Evolutionary conservation across 2,797 vertebrate species (phyloP).

Genomic region (Sebastes kiyomatsui): DNA sequence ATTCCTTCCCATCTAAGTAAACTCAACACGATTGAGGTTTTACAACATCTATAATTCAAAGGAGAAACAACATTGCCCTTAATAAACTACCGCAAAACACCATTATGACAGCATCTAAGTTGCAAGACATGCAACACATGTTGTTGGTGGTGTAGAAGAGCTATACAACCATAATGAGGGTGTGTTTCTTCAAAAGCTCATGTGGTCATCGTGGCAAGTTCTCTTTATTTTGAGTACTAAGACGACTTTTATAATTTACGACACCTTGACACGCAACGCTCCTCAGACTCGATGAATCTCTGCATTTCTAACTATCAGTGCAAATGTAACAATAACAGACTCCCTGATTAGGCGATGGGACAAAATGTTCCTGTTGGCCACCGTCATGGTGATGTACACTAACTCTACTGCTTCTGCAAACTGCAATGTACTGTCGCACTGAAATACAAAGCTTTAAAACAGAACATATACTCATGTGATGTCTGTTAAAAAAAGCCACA

Average conservation of each 20-base stretch:
- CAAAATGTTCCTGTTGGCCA: neutral
- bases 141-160: neutral
- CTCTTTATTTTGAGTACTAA: neutral
- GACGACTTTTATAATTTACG: neutral
- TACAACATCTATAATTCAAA: neutral
- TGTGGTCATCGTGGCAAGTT: neutral
- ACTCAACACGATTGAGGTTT: neutral
- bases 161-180: neutral
- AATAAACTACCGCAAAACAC: neutral
- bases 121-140: neutral
- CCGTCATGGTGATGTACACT: fast-evolving
- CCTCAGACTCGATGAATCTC: neutral
- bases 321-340: neutral
- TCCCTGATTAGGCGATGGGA: neutral
- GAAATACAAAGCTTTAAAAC: neutral
- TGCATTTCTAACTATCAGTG: neutral
- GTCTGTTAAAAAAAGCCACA: neutral
- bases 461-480: neutral
- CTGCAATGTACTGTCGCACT: too few species aligned
- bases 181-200: neutral
- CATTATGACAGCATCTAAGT: neutral
- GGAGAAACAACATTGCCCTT: neutral
- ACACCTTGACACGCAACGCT: neutral
- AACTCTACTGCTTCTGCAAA: neutral
- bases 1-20: neutral